Conservation (phyloP, 2,888 invertebrate genomes). For the Axea sp. region DNA sequence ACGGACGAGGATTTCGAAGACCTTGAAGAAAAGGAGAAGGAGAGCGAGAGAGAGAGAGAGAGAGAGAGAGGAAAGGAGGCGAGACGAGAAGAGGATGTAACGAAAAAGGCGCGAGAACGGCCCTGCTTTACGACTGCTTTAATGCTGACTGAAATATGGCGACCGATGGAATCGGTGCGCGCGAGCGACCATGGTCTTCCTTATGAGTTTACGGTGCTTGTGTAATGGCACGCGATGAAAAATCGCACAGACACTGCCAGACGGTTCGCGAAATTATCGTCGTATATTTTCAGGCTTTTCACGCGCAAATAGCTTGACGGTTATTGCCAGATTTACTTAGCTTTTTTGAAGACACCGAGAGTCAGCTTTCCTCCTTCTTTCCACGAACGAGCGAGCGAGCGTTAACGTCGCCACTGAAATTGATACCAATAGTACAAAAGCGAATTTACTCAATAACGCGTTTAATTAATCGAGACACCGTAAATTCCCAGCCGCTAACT, state of each 20-base stretch:
- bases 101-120: conserved; percentile 41
- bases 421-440: no score
- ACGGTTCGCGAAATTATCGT: conserved; percentile 33
- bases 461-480: no score
- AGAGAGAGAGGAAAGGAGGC: no score
- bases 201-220: conserved; percentile 63
- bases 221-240: conserved; percentile 50
- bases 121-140: conserved; percentile 66
- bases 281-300: conserved; percentile 48
- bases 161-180: conserved; percentile 65
- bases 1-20: no score
- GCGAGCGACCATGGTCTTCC: conserved; percentile 58
- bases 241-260: conserved; percentile 26
- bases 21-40: no score
- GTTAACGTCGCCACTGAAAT: no score
- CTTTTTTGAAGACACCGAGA: conserved; percentile 6
- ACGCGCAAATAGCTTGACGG: conserved; percentile 37
- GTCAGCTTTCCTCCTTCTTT: no score
- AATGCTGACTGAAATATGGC: conserved; percentile 66
- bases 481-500: no score
- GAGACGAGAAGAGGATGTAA: conserved; percentile 3
- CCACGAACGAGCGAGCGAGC: no score
- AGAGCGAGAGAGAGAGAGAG: no score
- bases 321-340: conserved; percentile 42
- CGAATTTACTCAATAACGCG: no score